Evolutionary conservation across 2,888 invertebrate genomes (phyloP).

Genomic region (Torymus auratus): DNA sequence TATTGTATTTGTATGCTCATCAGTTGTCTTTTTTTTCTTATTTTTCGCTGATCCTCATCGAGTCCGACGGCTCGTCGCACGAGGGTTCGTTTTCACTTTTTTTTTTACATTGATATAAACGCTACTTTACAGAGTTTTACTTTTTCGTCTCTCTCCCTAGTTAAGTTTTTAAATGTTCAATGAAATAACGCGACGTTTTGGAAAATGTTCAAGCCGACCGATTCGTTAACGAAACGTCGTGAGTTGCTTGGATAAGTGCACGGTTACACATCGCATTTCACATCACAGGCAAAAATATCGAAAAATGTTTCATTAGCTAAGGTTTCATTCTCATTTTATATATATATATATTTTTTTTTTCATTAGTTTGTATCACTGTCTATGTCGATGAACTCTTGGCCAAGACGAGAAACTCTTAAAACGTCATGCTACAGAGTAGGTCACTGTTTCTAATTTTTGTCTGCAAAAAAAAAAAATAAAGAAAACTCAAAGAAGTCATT

Average conservation of each 20-base stretch:
- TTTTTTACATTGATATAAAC: constrained; percentile 52
- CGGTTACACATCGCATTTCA: constrained; percentile 64
- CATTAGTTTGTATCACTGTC: constrained; percentile 4
- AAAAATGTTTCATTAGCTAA: constrained; percentile 53
- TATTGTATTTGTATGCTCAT: constrained; percentile 69
- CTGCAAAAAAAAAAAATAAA: background rate
- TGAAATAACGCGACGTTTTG: constrained; percentile 60
- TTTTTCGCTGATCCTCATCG: background rate
- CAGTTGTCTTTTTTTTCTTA: constrained; percentile 37
- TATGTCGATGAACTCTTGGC: constrained; percentile 1
- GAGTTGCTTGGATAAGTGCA: constrained; percentile 62
- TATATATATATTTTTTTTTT: background rate
- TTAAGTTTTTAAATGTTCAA: constrained; percentile 45
- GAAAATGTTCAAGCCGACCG: constrained; percentile 65
- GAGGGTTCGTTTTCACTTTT: constrained; percentile 35
- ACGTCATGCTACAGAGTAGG: constrained; percentile 11
- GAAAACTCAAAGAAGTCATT: constrained; percentile 32
- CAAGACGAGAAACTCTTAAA: constrained; percentile 20
- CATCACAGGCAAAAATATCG: constrained; percentile 65
- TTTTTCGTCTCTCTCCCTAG: constrained; percentile 21
- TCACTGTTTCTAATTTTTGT: background rate
- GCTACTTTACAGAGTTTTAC: constrained; percentile 47
- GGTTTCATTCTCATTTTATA: constrained; percentile 1
- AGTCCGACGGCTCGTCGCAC: constrained; percentile 48
- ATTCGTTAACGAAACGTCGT: constrained; percentile 60